phyloP scores from a whole-genome alignment of 2,888 invertebrate genomes.

The Calliscelio sp. region DNA sequence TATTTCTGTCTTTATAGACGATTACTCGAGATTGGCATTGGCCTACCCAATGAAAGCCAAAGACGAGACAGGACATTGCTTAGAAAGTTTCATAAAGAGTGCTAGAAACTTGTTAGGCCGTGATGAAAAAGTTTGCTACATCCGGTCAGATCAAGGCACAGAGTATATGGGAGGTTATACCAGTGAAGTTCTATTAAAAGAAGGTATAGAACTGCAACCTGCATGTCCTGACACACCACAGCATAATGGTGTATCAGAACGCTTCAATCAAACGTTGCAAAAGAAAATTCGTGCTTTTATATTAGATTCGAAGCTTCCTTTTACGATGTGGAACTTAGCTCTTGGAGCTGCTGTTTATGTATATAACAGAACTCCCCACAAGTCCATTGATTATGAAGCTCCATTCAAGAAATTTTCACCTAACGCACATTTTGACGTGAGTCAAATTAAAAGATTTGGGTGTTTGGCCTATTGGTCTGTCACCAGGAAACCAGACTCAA shows the following conservation, averaged over 20 bases:
- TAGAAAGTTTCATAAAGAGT: constrained; percentile 67
- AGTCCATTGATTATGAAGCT: constrained; percentile 70
- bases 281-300: constrained; percentile 48
- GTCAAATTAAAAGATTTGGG: constrained; percentile 63
- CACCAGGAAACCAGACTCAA: constrained; percentile 32
- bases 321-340: constrained; percentile 74
- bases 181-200: constrained; percentile 3
- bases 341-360: constrained; percentile 66
- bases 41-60: constrained; percentile 73
- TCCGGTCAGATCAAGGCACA: constrained; percentile 72
- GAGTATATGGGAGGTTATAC: constrained; percentile 47
- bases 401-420: constrained; percentile 63
- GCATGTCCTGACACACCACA: constrained; percentile 65
- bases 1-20: constrained; percentile 73
- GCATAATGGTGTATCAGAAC: constrained; percentile 66
- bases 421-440: constrained; percentile 48
- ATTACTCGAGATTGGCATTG: constrained; percentile 73
- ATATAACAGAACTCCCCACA: constrained; percentile 72
- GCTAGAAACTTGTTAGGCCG: constrained; percentile 74
- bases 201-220: constrained; percentile 29
- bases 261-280: constrained; percentile 61
- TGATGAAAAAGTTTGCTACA: constrained; percentile 75
- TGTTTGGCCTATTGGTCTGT: constrained; percentile 66
- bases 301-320: constrained; percentile 58
- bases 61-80: constrained; percentile 64